Conservation (phyloP, 92 coral and sea anemone species). For the Anthopleura xanthogrammica region DNA sequence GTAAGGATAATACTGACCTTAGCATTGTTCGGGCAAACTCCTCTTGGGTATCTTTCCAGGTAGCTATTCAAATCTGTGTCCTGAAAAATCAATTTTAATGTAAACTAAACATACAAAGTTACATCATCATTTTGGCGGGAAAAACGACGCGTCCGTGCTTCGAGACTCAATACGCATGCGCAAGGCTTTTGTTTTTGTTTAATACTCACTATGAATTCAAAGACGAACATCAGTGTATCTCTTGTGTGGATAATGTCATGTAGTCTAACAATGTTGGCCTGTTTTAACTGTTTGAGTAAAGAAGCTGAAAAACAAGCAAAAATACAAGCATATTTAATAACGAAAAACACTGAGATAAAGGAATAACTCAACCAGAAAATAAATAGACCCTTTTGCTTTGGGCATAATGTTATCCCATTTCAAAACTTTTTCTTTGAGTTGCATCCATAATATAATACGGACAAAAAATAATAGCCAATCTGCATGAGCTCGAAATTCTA, state of each 20-base stretch:
- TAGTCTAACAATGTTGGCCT: slow-evolving; percentile 92
- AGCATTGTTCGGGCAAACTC: slow-evolving; percentile 80
- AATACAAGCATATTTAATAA: background rate
- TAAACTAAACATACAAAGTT: background rate
- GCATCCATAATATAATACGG: too few species aligned
- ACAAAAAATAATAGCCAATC: too few species aligned
- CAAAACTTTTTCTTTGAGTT: too few species aligned
- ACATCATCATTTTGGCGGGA: background rate
- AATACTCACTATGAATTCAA: slow-evolving; percentile 87
- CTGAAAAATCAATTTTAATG: slow-evolving; percentile 25
- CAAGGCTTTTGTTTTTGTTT: background rate
- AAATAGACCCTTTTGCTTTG: too few species aligned
- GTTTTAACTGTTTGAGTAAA: slow-evolving; percentile 83
- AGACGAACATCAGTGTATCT: slow-evolving; percentile 95
- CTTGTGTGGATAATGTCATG: slow-evolving; percentile 97
- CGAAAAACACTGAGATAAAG: too few species aligned
- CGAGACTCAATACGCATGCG: background rate
- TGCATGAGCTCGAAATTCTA: too few species aligned
- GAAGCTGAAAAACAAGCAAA: slow-evolving; percentile 64
- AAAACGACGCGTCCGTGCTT: background rate
- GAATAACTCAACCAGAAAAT: too few species aligned
- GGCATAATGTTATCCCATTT: too few species aligned
- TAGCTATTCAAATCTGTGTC: slow-evolving; percentile 89
- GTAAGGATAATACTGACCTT: slow-evolving; percentile 50
- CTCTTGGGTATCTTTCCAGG: slow-evolving; percentile 89